Base-by-base conservation (phyloP, 2,113 vertebrate genomes). In the Pterophyllum scalare region DNA sequence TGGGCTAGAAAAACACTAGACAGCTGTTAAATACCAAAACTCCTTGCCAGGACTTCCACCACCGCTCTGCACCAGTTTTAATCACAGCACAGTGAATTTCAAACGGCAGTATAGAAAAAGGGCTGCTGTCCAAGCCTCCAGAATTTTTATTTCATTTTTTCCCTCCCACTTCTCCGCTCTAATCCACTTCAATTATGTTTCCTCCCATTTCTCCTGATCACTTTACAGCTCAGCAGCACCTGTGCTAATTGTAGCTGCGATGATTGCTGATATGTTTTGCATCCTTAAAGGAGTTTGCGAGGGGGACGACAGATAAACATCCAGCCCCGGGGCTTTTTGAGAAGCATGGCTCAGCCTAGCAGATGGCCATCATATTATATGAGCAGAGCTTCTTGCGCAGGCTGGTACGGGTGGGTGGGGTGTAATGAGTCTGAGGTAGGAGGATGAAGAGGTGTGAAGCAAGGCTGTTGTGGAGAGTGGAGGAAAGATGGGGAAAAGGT, bases 361-460 rank as follows among this genome's bases (percentile, higher is more conserved):
- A 95, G 95, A 95, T 95, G 95, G 95, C 94, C 93, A 93, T 94
- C 92, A 90, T 93, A 94, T 95, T 91, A 94, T 93, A 91, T 24
- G 88, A 92, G 90, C 88, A 81, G 89, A 83, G 92, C 88, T 92
- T 75, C 89, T 87, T 59, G 54, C 84, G 77, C 86, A 87, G 86
- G 89, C 89, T 91, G 89, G 84, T 90, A 61, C 20, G 86, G 91
- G 91, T 90, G 93, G 89, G 90, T 84, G 88, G 90, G 91, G 90
- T 85, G 92, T 93, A 94, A 93, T 93, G 92, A 94, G 89, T 92
- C 88, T 84, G 88, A 89, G 82, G 87, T 85, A 87, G 82, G 80
- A 89, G 83, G 83, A 80, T 64, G 82, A 72, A 57, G 83, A 81
- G 77, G 74, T 12, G 86, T 72, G 81, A 78, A 77, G 80, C 6